Evolutionary conservation across 2,113 vertebrate species (phyloP), one percentile per base, ranked within the genome.

Genomic region (Lethenteron camtschaticum): DNA sequence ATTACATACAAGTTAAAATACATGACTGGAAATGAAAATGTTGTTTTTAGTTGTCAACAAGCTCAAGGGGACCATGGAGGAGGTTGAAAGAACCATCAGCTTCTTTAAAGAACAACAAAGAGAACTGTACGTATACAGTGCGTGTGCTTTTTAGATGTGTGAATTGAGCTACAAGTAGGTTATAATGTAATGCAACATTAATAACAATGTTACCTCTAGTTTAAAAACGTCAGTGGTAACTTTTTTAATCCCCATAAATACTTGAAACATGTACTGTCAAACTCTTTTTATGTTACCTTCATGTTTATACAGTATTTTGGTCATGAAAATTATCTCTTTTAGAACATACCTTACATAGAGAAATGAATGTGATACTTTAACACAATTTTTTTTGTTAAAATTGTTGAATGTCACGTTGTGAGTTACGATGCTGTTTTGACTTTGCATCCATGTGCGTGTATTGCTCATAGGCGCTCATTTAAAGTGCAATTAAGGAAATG

Each of bases 51-150:
- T 86, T 81, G 80, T 95, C 76, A 83, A 85, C 73, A 86, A 80
- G 75, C 81, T 97, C 41, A 81, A 83, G 78, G 83, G 87, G 79
- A 82, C 86, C 75, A 89, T 90, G 87, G 84, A 83, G 73, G 87
- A 90, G 77, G 79, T 82, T 77, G 94, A 95, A 82, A 83, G 77
- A 72, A 81, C 84, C 68, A 83, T 95, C 71, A 85, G 72, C 72
- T 72, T 74, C 72, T 82, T 95, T 72, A 96, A 91, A 79, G 82
- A 88, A 78, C 80, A 88, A 9, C 84, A 90, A 72, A 80, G 80
- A 10, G 77, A 78, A 73, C 80, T 81, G 90, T 96, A 86, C 5
- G 41, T 41, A 41, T 41, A 7, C 41, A 41, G 41, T 41, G 6
- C 41, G 41, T 41, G 41, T 41, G 41, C 41, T 41, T 41, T 41